Conservation (phyloP, 2,113 vertebrate genomes). For the Tenrec ecaudatus region DNA sequence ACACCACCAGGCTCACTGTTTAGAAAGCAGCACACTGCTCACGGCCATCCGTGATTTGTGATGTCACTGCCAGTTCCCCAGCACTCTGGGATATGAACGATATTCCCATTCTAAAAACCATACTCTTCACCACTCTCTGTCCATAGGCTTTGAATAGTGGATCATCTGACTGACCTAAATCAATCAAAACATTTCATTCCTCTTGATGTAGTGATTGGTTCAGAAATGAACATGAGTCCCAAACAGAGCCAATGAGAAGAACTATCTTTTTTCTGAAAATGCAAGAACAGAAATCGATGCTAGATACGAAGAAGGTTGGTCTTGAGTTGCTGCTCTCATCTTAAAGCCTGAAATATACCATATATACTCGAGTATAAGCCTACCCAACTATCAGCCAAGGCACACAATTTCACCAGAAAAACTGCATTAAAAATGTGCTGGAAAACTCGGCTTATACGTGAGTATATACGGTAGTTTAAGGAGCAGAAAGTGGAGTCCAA, state of each 20-base stretch:
- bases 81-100: not conserved
- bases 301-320: not conserved
- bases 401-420: too few species aligned
- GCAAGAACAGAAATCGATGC: not conserved
- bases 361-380: too few species aligned
- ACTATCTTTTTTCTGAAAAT: not conserved
- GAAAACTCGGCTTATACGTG: too few species aligned
- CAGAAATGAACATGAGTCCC: not conserved
- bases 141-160: not conserved
- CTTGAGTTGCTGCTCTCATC: conserved; percentile 29
- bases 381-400: too few species aligned
- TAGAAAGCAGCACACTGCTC: not conserved
- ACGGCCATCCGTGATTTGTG: not conserved
- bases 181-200: not conserved
- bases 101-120: conserved; percentile 6
- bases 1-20: too few species aligned
- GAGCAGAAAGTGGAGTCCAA: not conserved
- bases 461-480: not conserved
- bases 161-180: not conserved
- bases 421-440: too few species aligned
- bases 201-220: not conserved
- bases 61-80: not conserved
- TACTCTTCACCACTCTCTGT: not conserved
- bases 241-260: conserved; percentile 36
- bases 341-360: not conserved